Evolutionary conservation across 2,797 vertebrate genomes (phyloP), one percentile per base, ranked within the genome.

Genomic region (Pseudocheirus occidentalis): DNA sequence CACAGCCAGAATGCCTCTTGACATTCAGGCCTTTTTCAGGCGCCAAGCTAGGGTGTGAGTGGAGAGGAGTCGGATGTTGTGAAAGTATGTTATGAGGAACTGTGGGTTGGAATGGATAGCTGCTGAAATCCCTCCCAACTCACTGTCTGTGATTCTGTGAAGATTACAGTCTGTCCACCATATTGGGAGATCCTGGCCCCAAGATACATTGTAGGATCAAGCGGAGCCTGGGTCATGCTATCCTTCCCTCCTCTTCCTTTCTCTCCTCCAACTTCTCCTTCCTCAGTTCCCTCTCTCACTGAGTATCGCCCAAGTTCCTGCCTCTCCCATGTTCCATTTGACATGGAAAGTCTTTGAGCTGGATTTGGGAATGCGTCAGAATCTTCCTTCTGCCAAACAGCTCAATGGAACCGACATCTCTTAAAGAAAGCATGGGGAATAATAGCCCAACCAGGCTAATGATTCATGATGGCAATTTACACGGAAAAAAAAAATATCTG

Each of bases 381-480:
- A 16, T 66, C 31, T 94, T 81, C 53, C 93, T 96, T 97, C 97
- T 98, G 98, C 98, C 97, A 98, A 96, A 96, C 91, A 95, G 56
- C 97, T 96, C 95, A 0, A 1, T 97, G 95, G 97, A 97, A 94
- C 97, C 96, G 97, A 98, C 97, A 95, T 97, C 94, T 97, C 94
- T 98, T 98, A 97, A 96, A 96, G 96, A 96, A 96, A 62, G 52
- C 94, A 56, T 94, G 97, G 98, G 57, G 97, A 96, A 95, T 96
- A 97, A 95, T 96, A 97, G 93, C 29, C 90, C 97, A 96, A 97
- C 96, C 96, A 58, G 93, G 97, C 73, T 97, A 97, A 97, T 98
- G 98, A 98, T 97, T 97, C 98, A 96, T 95, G 56, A 40, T 62
- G 92, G 91, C 97, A 97, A 96, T 97, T 95, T 97, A 96, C 97